phyloP scores from a whole-genome alignment of 2,888 invertebrate genomes.

The Periphyllus acericola region DNA sequence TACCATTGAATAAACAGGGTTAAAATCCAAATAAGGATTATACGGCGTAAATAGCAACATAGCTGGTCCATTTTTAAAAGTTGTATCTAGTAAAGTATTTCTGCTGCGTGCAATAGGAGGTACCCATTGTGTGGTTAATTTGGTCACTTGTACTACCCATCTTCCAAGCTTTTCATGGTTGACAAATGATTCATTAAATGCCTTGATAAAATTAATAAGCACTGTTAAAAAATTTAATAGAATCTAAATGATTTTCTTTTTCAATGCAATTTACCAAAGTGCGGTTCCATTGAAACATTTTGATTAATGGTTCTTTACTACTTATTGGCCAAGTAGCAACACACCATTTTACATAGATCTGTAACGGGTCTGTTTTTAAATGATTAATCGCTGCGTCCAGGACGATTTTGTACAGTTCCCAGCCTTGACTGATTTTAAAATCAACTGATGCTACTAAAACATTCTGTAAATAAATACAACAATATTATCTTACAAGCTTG shows the following conservation, averaged over 20 bases:
- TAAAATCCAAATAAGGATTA: constrained; percentile 73
- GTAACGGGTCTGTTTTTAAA: constrained; percentile 49
- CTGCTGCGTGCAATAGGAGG: constrained; percentile 48
- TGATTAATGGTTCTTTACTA: constrained; percentile 65
- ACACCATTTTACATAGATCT: constrained; percentile 60
- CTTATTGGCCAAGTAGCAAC: constrained; percentile 47
- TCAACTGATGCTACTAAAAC: constrained; percentile 55
- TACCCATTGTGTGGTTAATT: constrained; percentile 59
- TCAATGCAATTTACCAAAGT: constrained; percentile 70
- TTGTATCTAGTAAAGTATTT: constrained; percentile 54
- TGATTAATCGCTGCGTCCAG: constrained; percentile 47
- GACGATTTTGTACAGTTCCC: constrained; percentile 64
- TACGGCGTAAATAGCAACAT: constrained; percentile 82
- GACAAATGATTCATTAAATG: constrained; percentile 43
- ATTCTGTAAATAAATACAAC: constrained; percentile 21
- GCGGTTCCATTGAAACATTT: constrained; percentile 78
- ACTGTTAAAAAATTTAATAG: background rate
- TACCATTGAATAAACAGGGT: constrained; percentile 62
- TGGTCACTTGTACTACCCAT: constrained; percentile 60
- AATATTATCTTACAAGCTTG: background rate
- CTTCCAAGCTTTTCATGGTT: constrained; percentile 51
- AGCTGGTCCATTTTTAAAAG: constrained; percentile 68
- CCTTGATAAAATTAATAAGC: constrained; percentile 34
- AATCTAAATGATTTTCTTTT: background rate
- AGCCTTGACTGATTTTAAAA: constrained; percentile 63